Percentiles rank a stretch among this genome's conserved stretches.
Conservation (phyloP, 2,113 vertebrate genomes). For the Trogon melanurus region DNA sequence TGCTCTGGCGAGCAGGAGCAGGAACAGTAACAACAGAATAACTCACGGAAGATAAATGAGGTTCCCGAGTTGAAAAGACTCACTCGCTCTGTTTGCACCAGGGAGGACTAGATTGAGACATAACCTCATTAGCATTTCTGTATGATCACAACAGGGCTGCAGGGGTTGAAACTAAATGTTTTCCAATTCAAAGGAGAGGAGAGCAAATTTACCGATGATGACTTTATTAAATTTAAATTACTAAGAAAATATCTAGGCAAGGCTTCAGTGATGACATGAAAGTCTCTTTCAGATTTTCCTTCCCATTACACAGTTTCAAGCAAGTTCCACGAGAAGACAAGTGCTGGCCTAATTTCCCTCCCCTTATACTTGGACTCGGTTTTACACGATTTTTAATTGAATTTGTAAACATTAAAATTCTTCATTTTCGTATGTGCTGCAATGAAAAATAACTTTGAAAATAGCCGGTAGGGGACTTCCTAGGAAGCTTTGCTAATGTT, state of each 20-base stretch:
- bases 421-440: not conserved
- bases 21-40: not conserved
- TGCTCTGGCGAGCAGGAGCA: not conserved
- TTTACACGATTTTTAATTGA: not conserved
- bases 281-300: not conserved
- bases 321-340: not conserved
- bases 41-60: not conserved
- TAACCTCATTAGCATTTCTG: slow-evolving; percentile 33
- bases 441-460: not conserved
- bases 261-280: not conserved
- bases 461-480: not conserved
- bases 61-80: not conserved
- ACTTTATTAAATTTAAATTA: slow-evolving; percentile 53
- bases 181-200: slow-evolving; percentile 49
- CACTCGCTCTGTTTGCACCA: not conserved
- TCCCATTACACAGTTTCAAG: not conserved
- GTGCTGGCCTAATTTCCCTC: not conserved
- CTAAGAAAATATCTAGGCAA: not conserved
- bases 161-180: not conserved
- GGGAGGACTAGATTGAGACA: slow-evolving; percentile 37
- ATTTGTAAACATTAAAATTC: not conserved
- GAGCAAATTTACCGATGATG: slow-evolving; percentile 46
- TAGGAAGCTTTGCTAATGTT: not conserved
- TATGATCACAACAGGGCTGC: not conserved
- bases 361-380: not conserved